Conservation (phyloP, 1,140 invertebrate species). For the Pectinophora gossypiella region DNA sequence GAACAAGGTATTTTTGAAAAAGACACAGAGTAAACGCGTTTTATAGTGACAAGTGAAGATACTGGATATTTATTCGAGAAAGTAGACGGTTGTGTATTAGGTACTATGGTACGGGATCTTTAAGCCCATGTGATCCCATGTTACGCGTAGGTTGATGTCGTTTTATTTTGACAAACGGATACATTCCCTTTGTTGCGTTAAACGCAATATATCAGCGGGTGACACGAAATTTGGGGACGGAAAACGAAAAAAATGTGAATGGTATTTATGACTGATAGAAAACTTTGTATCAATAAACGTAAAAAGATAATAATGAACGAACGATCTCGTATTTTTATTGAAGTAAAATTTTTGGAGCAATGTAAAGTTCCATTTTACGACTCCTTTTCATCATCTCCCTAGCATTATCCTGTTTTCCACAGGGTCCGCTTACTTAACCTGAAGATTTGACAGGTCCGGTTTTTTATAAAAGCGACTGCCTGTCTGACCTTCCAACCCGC, state of each 20-base stretch:
- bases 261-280: constrained; percentile 7
- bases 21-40: constrained; percentile 24
- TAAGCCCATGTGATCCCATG: constrained; percentile 28
- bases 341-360: too few species aligned
- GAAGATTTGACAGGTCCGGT: too few species aligned
- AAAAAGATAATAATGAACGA: neutral
- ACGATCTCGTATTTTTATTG: too few species aligned
- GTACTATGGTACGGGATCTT: constrained; percentile 2
- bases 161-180: constrained; percentile 66
- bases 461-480: too few species aligned
- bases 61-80: constrained; percentile 8
- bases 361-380: neutral
- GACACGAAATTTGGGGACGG: constrained; percentile 39
- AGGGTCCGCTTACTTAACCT: too few species aligned
- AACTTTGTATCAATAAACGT: constrained; percentile 2
- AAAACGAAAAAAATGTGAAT: constrained; percentile 29
- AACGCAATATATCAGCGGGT: constrained; percentile 53
- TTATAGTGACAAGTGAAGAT: constrained; percentile 10
- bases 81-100: neutral
- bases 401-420: too few species aligned
- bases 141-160: constrained; percentile 51
- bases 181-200: constrained; percentile 56
- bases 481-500: too few species aligned
- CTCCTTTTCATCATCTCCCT: too few species aligned
- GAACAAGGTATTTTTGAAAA: constrained; percentile 11